phyloP scores from a whole-genome alignment of 2,797 vertebrate genomes.

The Lacerta viridis region DNA sequence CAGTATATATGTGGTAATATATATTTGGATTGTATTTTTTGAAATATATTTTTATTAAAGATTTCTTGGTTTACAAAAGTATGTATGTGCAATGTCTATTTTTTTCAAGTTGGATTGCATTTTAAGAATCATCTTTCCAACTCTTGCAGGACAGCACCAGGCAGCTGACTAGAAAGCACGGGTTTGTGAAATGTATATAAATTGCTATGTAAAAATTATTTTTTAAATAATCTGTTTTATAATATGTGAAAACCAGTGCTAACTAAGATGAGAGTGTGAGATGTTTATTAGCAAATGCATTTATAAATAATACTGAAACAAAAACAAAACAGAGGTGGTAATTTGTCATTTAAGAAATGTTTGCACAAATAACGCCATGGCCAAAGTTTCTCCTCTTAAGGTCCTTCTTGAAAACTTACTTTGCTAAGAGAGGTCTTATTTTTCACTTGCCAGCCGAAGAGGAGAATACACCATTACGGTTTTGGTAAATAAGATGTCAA shows the following conservation, averaged over 20 bases:
- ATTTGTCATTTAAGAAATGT: slow-evolving; percentile 18
- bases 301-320: background rate
- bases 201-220: background rate
- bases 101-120: no score
- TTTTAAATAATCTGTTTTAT: background rate
- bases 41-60: no score
- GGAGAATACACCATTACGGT: background rate
- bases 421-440: background rate
- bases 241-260: background rate
- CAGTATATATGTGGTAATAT: no score
- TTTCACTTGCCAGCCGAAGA: background rate
- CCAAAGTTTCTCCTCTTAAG: background rate
- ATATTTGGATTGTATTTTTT: no score
- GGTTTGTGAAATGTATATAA: no score
- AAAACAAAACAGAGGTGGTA: slow-evolving; percentile 16
- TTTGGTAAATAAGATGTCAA: slow-evolving; percentile 32
- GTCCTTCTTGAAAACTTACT: background rate
- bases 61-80: no score
- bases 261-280: background rate
- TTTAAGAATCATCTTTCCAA: no score
- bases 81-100: no score
- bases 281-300: slow-evolving; percentile 15
- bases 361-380: background rate
- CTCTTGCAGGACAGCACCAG: no score
- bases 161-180: background rate